Evolutionary conservation across 2,888 invertebrate species (phyloP).

Genomic region (Aspidiotus rigidus): DNA sequence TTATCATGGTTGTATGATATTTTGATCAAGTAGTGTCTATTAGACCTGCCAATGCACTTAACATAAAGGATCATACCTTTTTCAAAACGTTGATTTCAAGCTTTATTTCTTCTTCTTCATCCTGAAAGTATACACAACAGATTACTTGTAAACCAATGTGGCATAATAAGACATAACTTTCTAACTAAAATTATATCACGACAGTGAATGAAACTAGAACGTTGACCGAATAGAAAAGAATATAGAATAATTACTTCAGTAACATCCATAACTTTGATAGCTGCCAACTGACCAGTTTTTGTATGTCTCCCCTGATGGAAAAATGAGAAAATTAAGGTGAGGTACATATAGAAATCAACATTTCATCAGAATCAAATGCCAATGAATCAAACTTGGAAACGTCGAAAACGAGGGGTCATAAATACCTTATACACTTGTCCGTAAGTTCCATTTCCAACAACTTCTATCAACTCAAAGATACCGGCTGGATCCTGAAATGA

Average conservation of each 20-base stretch:
- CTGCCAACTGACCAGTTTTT: slow-evolving; percentile 98
- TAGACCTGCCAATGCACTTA: too few species aligned
- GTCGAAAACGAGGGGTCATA: background rate
- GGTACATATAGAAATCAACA: background rate
- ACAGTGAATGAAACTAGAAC: background rate
- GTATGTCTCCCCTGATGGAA: slow-evolving; percentile 86
- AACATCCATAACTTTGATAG: slow-evolving; percentile 99
- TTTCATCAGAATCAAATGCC: background rate
- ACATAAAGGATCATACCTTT: slow-evolving; percentile 48
- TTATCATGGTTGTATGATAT: too few species aligned
- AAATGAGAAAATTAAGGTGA: slow-evolving; percentile 34
- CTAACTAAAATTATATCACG: background rate
- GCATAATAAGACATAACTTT: background rate
- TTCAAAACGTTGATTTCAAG: slow-evolving; percentile 99
- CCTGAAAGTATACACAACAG: slow-evolving; percentile 48
- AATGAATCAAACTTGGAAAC: background rate
- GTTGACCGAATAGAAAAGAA: too few species aligned
- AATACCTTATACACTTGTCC: slow-evolving; percentile 95
- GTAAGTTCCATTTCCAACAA: slow-evolving; percentile 99
- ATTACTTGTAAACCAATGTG: slow-evolving; percentile 7
- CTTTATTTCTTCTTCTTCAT: slow-evolving; percentile 99
- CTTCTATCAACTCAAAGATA: slow-evolving; percentile 99
- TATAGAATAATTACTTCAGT: slow-evolving; percentile 59
- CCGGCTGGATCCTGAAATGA: slow-evolving; percentile 95
- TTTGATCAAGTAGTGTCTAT: too few species aligned